These are phyloP conservation scores for Amiota mariae DNA, from an alignment of 2,888 invertebrate genomes.

Conservation along the genomic window DNA sequence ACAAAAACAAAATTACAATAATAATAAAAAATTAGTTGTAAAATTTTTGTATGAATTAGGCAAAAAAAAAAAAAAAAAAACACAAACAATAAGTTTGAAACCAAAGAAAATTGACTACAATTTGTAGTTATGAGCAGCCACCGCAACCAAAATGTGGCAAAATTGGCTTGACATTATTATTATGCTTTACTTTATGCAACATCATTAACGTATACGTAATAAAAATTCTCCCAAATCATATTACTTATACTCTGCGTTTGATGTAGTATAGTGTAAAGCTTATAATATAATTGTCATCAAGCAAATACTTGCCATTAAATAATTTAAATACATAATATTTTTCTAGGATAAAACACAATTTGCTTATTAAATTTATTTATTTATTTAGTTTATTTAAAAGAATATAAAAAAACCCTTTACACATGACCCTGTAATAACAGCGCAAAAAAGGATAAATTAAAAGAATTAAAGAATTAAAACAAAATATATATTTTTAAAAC, in stretches of 20 bases:
- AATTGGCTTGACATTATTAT: neutral
- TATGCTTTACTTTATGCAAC: neutral
- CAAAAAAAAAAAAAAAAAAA: slow-evolving; percentile 34
- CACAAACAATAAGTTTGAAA: slow-evolving; percentile 46
- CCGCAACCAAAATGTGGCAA: slow-evolving; percentile 40
- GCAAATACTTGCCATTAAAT: slow-evolving; percentile 13
- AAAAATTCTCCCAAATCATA: slow-evolving; percentile 9
- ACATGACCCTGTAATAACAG: slow-evolving; percentile 23
- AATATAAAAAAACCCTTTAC: neutral
- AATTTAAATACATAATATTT: slow-evolving; percentile 12
- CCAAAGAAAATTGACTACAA: slow-evolving; percentile 38
- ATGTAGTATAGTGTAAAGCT: too few species aligned
- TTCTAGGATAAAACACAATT: slow-evolving; percentile 7
- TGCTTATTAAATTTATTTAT: neutral
- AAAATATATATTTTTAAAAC: slow-evolving; percentile 30
- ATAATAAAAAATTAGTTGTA: slow-evolving; percentile 7
- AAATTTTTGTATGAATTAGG: slow-evolving; percentile 18
- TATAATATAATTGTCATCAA: neutral
- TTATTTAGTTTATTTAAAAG: slow-evolving; percentile 24
- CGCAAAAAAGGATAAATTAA: slow-evolving; percentile 21
- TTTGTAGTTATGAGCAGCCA: slow-evolving; percentile 54
- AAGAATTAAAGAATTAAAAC: slow-evolving; percentile 16
- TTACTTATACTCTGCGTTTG: neutral
- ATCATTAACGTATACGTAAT: neutral
- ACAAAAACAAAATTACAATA: neutral